These are phyloP conservation scores for Loris lydekkerianus DNA, from an alignment of 2,797 vertebrate species.

Conservation along the genomic window DNA sequence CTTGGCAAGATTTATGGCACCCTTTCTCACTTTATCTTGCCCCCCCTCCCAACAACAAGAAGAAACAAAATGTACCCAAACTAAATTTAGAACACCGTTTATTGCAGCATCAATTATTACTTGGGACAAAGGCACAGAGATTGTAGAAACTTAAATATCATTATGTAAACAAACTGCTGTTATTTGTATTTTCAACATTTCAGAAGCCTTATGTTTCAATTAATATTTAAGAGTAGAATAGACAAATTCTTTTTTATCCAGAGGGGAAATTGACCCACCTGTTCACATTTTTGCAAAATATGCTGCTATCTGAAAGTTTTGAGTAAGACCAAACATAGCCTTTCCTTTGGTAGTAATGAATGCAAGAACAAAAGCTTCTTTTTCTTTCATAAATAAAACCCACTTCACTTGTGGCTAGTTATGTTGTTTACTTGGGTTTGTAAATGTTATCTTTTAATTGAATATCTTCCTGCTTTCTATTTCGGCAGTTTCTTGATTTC, in stretches of 20 bases:
- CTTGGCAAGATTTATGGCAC: too few species aligned
- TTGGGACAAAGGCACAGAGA: neutral
- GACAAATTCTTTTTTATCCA: neutral
- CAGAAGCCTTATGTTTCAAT: neutral
- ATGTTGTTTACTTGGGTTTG: rapidly evolving
- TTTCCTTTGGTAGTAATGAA: neutral
- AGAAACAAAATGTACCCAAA: too few species aligned
- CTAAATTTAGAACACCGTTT: neutral
- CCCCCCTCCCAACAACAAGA: neutral
- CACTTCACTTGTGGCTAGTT: neutral
- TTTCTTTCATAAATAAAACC: neutral
- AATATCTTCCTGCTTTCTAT: neutral
- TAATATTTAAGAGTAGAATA: neutral
- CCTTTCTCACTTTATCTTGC: neutral
- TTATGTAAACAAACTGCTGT: neutral
- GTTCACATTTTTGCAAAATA: neutral
- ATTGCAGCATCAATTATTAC: neutral
- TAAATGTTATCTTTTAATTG: neutral
- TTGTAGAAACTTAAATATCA: neutral
- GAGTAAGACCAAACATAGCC: neutral
- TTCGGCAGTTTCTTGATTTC: neutral
- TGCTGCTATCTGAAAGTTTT: neutral
- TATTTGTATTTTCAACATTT: neutral
- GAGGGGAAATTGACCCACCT: neutral
- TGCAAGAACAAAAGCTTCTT: neutral